Percentiles rank a stretch among this genome's conserved stretches.
Conservation (phyloP, 2,888 invertebrate genomes). For the Loripinus fragilis region DNA sequence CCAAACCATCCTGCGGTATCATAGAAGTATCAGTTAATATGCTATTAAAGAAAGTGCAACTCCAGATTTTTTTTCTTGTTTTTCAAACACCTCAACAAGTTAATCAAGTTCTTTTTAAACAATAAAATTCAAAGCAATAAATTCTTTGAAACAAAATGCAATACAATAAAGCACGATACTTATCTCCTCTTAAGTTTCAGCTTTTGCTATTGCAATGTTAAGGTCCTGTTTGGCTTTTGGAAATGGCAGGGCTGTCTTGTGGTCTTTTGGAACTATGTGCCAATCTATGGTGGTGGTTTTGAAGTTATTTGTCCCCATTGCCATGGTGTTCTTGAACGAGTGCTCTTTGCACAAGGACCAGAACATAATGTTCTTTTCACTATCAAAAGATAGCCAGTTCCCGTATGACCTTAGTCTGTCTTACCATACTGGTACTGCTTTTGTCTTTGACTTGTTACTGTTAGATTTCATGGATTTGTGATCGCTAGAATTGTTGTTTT, state of each 20-base stretch:
- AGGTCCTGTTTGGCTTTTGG: not conserved
- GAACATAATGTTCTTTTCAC: slow-evolving; percentile 14
- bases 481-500: not conserved
- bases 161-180: not conserved
- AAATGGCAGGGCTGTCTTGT: slow-evolving; percentile 6
- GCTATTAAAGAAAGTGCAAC: no score
- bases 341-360: slow-evolving; percentile 18
- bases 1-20: slow-evolving; percentile 31
- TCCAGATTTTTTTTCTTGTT: no score
- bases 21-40: no score
- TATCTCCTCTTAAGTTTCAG: slow-evolving; percentile 15
- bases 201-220: slow-evolving; percentile 8
- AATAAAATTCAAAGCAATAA: no score
- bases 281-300: slow-evolving; percentile 27
- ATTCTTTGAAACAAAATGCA: no score
- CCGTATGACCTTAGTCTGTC: not conserved
- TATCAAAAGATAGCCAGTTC: slow-evolving; percentile 5
- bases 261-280: slow-evolving; percentile 20
- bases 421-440: not conserved
- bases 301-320: slow-evolving; percentile 28
- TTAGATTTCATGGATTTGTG: not conserved
- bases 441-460: no score
- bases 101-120: no score
- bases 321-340: slow-evolving; percentile 21
- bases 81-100: no score